phyloP scores from a whole-genome alignment of 2,113 vertebrate species.

The Nibea coibor region DNA sequence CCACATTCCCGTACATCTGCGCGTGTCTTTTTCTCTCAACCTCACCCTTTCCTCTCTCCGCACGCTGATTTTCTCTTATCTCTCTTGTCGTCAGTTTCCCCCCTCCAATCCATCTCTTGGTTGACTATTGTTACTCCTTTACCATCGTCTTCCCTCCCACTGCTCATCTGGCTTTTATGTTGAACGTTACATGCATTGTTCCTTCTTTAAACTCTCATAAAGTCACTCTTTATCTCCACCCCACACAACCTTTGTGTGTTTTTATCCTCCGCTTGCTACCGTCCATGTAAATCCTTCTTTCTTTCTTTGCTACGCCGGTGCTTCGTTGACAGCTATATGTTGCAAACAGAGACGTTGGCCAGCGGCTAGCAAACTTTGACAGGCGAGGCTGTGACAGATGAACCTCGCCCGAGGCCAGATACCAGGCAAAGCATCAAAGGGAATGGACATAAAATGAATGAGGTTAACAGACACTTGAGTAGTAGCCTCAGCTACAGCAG shows the following conservation, averaged over 20 bases:
- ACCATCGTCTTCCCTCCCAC: background rate
- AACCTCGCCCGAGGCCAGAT: constrained; percentile 10
- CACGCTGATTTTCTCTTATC: constrained; percentile 26
- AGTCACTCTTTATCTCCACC: background rate
- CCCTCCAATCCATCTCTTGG: background rate
- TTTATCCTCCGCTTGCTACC: background rate
- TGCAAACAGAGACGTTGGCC: constrained; percentile 31
- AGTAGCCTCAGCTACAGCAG: background rate
- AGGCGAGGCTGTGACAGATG: constrained; percentile 18
- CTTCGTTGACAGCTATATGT: background rate
- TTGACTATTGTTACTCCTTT: constrained; percentile 5
- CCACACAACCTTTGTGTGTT: constrained; percentile 4
- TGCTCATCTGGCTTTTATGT: constrained; percentile 7
- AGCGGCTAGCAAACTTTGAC: background rate
- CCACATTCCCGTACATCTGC: constrained; percentile 55
- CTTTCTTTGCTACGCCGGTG: background rate
- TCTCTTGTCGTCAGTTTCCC: constrained; percentile 23
- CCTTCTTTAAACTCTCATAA: background rate
- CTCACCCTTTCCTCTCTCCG: constrained; percentile 56
- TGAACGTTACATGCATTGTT: background rate
- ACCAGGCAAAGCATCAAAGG: constrained; percentile 39
- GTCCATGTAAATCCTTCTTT: background rate
- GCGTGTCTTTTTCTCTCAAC: constrained; percentile 30
- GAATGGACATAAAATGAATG: constrained; percentile 16
- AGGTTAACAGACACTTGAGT: constrained; percentile 9